Conservation (phyloP, 2,113 vertebrate genomes). For the Physeter macrocephalus region DNA sequence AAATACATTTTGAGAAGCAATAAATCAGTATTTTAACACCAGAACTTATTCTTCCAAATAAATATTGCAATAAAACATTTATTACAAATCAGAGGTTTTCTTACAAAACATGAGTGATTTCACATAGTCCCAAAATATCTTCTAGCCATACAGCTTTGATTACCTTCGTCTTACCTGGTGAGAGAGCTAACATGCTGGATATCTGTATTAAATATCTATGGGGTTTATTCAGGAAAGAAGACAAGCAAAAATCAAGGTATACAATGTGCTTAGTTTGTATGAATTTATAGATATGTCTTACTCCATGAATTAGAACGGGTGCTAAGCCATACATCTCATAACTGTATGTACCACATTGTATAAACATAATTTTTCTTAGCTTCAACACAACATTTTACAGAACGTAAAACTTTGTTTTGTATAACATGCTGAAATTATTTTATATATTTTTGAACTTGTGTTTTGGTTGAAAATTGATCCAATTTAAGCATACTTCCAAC, state of each 20-base stretch:
- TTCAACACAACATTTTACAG: not conserved
- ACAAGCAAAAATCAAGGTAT: not conserved
- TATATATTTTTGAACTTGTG: not conserved
- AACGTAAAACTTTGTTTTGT: not conserved
- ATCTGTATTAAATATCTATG: not conserved
- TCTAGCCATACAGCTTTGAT: not conserved
- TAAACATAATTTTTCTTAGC: slow-evolving; percentile 17
- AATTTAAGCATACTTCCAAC: slow-evolving; percentile 18
- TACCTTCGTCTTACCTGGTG: not conserved
- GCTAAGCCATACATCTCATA: not conserved
- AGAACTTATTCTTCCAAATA: not conserved
- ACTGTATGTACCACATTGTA: not conserved
- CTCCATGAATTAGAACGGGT: not conserved
- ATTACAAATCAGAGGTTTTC: not conserved
- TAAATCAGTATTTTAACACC: not conserved
- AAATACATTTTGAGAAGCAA: not conserved
- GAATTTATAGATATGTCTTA: not conserved
- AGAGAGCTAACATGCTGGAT: not conserved
- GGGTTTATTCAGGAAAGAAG: not conserved
- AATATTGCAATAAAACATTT: not conserved
- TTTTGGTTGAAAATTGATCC: slow-evolving; percentile 11
- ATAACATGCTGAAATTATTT: not conserved
- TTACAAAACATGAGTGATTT: not conserved
- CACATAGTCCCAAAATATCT: not conserved
- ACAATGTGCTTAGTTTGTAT: not conserved